Percentiles rank a stretch among this genome's conserved stretches.
Evolutionary conservation across 2,888 invertebrate genomes (phyloP).

Genomic region (Oligia strigilis): DNA sequence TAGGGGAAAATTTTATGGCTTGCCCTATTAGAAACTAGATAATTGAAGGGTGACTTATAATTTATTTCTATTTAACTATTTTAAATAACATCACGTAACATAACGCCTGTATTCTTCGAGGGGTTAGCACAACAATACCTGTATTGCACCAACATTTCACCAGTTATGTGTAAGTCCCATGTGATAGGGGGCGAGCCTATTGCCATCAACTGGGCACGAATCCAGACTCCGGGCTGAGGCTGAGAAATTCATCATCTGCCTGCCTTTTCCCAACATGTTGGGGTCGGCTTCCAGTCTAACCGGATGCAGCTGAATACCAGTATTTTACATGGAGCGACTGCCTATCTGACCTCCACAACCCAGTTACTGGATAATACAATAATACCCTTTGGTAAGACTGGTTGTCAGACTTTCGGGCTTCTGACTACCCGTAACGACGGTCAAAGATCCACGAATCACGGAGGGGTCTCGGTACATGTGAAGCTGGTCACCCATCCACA

Average conservation of each 20-base stretch:
- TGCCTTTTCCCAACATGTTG: too few relatives aligned
- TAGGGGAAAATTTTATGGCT: not conserved
- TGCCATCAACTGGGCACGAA: not conserved
- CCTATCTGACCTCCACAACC: too few relatives aligned
- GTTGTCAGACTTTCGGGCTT: too few relatives aligned
- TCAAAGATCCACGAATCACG: too few relatives aligned
- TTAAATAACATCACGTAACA: not conserved
- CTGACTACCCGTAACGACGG: too few relatives aligned
- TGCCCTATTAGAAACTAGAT: conserved; percentile 22
- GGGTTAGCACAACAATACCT: not conserved
- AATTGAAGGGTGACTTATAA: conserved; percentile 20
- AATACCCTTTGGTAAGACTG: too few relatives aligned
- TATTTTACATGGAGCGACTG: too few relatives aligned
- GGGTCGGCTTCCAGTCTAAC: too few relatives aligned
- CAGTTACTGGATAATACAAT: too few relatives aligned
- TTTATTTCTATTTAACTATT: conserved; percentile 24
- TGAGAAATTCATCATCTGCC: not conserved
- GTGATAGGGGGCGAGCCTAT: not conserved
- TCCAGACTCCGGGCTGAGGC: not conserved
- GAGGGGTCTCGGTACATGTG: too few relatives aligned
- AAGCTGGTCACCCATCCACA: too few relatives aligned
- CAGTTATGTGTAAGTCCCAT: not conserved
- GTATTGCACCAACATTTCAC: not conserved
- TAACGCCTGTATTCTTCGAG: not conserved
- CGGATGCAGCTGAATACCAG: too few relatives aligned